Conservation (phyloP, 2,797 vertebrate species). For the Chaetophractus vellerosus region DNA sequence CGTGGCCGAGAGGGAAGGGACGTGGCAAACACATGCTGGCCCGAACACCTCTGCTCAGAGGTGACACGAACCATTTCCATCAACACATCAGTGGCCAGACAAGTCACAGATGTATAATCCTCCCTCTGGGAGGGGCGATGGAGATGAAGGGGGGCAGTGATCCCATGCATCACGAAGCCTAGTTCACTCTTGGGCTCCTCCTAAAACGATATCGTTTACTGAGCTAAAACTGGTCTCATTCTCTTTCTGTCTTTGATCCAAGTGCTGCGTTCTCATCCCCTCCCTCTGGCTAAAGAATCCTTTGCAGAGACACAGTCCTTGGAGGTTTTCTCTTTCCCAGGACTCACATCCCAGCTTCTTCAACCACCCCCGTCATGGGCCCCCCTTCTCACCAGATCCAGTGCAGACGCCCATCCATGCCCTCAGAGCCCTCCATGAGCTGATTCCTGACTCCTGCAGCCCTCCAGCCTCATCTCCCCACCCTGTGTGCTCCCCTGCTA, state of each 20-base stretch:
- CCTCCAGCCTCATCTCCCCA: background rate
- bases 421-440: rapidly evolving
- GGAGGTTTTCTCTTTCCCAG: background rate
- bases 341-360: background rate
- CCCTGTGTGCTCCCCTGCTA: background rate
- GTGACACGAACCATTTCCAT: background rate
- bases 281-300: background rate
- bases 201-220: background rate
- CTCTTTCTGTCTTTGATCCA: background rate
- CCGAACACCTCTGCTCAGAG: background rate
- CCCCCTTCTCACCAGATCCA: background rate
- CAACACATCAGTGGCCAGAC: too few species aligned
- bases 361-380: background rate
- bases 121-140: background rate
- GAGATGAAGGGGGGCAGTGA: background rate
- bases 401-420: background rate
- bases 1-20: background rate
- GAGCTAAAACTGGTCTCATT: background rate
- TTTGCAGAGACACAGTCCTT: background rate
- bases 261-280: background rate
- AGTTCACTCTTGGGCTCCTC: background rate
- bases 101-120: background rate
- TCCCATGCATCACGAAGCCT: rapidly evolving
- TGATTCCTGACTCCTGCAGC: too few species aligned
- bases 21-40: rapidly evolving